Percentiles rank a stretch among this genome's conserved stretches.
These are phyloP conservation scores for Anoplolepis gracilipes DNA, from an alignment of 1,140 invertebrate species.

Conservation along the genomic window DNA sequence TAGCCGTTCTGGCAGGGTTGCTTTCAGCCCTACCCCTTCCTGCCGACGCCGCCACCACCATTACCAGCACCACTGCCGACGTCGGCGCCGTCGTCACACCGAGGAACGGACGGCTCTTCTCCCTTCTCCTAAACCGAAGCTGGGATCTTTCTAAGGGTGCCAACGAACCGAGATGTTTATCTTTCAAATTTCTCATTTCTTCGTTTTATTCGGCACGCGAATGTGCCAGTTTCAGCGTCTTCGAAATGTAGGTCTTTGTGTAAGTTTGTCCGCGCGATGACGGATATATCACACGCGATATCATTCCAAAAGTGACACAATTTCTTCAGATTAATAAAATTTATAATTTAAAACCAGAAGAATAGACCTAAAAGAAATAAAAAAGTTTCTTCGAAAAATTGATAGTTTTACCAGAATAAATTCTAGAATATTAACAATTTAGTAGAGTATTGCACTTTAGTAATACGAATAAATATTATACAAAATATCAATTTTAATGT, in stretches of 20 bases:
- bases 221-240: constrained; percentile 1
- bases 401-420: constrained; percentile 2
- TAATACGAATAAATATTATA: neutral
- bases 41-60: constrained; percentile 60
- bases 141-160: constrained; percentile 27
- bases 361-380: neutral
- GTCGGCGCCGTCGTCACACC: constrained; percentile 24
- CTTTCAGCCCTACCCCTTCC: constrained; percentile 74
- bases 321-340: constrained; percentile 17
- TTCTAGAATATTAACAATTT: neutral
- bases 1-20: constrained; percentile 77
- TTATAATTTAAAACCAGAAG: too few species aligned
- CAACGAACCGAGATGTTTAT: constrained; percentile 57
- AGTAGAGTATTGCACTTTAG: neutral
- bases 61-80: constrained; percentile 47
- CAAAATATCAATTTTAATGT: neutral
- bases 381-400: constrained; percentile 21
- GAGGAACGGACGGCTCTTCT: constrained; percentile 3
- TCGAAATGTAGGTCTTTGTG: neutral
- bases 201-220: constrained; percentile 11
- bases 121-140: constrained; percentile 39
- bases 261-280: neutral
- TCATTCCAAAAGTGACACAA: neutral
- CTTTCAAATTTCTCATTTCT: constrained; percentile 18
- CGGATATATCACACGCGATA: neutral